Evolutionary conservation across 2,888 invertebrate genomes (phyloP).

Genomic region (Pseudococcus viburni): DNA sequence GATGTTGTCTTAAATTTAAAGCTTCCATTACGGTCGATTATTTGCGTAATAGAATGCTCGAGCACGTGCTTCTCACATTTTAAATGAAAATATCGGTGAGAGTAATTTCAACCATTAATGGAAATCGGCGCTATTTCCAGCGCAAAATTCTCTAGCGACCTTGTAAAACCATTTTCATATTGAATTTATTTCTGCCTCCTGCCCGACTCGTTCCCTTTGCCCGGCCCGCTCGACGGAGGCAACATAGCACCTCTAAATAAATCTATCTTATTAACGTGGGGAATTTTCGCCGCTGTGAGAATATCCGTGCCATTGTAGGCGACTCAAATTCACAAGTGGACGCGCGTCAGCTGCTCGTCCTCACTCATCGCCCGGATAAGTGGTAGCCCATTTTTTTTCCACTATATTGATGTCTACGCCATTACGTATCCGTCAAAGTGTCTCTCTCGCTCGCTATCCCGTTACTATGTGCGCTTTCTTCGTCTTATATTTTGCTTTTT

Average conservation of each 20-base stretch:
- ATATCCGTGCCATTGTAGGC: not conserved
- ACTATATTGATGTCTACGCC: not conserved
- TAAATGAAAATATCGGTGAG: constrained; percentile 25
- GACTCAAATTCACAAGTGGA: constrained; percentile 1
- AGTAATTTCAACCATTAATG: constrained; percentile 20
- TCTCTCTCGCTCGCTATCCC: too few relatives aligned
- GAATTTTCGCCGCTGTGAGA: not conserved
- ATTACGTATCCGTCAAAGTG: not conserved
- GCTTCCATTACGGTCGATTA: constrained; percentile 25
- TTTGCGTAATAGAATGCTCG: constrained; percentile 25
- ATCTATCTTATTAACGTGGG: constrained; percentile 2
- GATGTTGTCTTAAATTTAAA: constrained; percentile 14
- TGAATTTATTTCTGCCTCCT: not conserved
- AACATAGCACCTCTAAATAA: not conserved
- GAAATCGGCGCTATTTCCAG: constrained; percentile 14
- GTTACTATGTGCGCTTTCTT: too few relatives aligned
- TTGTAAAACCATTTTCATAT: constrained; percentile 25
- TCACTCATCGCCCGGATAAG: not conserved
- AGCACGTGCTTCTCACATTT: constrained; percentile 2
- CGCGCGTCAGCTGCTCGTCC: not conserved
- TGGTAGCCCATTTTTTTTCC: constrained; percentile 1
- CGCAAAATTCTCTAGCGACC: constrained; percentile 13
- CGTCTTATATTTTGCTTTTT: too few relatives aligned
- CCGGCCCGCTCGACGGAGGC: not conserved
- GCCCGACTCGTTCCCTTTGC: not conserved